These are phyloP conservation scores for Oncorhynchus mykiss DNA, from an alignment of 2,113 vertebrate genomes.

Conservation along the genomic window DNA sequence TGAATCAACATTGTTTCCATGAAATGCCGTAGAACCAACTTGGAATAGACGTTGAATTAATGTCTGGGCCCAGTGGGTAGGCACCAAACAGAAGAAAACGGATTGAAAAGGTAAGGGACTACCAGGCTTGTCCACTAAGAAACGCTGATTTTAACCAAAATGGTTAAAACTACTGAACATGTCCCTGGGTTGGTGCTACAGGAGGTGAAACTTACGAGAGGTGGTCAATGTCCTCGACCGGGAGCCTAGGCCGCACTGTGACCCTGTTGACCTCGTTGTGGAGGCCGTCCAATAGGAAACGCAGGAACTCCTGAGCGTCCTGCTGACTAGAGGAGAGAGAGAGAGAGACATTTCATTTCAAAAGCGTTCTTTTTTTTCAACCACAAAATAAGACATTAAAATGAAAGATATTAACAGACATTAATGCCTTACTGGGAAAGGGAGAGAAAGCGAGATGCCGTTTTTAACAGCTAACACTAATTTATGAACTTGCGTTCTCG, in stretches of 20 bases:
- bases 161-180: too few species aligned
- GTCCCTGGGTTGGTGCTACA: neutral
- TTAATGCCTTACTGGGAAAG: neutral
- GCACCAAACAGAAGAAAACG: too few species aligned
- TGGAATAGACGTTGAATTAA: too few species aligned
- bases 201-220: constrained; percentile 79
- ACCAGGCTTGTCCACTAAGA: too few species aligned
- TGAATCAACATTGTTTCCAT: too few species aligned
- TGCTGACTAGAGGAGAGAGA: constrained; percentile 80
- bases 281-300: constrained; percentile 90
- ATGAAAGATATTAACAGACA: neutral
- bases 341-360: neutral
- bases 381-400: neutral
- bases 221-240: constrained; percentile 82
- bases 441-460: neutral
- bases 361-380: neutral
- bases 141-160: too few species aligned
- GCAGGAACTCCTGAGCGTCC: constrained; percentile 95
- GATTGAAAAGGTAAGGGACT: too few species aligned
- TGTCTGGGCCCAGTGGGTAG: too few species aligned
- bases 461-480: neutral
- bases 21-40: too few species aligned
- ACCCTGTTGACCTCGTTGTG: constrained; percentile 93
- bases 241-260: constrained; percentile 70
- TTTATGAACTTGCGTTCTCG: too few species aligned